phyloP scores from a whole-genome alignment of 35 echinoderm and acorn worm genomes.

The Acanthaster planci region DNA sequence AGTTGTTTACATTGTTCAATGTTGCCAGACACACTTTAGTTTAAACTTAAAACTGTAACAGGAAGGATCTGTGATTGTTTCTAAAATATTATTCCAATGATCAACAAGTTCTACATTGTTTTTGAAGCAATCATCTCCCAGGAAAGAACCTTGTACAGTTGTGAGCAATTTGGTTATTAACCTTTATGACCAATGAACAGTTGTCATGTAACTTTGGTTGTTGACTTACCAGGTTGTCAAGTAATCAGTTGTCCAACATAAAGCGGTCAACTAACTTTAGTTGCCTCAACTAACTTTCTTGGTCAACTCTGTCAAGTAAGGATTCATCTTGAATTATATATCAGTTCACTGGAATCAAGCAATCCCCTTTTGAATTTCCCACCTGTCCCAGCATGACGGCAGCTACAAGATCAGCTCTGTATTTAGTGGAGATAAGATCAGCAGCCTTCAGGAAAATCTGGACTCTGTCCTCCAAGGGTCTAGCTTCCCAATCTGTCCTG shows the following conservation, averaged over 20 bases:
- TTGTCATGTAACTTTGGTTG: too few relatives aligned
- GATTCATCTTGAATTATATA: not conserved
- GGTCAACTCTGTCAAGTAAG: not conserved
- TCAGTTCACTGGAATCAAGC: not conserved
- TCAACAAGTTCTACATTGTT: too few relatives aligned
- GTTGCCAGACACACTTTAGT: too few relatives aligned
- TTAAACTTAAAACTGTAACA: too few relatives aligned
- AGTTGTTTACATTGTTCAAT: too few relatives aligned
- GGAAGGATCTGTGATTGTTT: too few relatives aligned
- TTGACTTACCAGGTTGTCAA: too few relatives aligned
- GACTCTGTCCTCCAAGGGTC: constrained; percentile 80
- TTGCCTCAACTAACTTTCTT: not conserved
- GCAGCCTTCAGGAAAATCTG: constrained; percentile 87
- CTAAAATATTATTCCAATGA: too few relatives aligned
- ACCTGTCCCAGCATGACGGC: constrained; percentile 92
- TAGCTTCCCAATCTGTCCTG: constrained; percentile 77
- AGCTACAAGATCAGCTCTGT: constrained; percentile 76
- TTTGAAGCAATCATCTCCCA: too few relatives aligned
- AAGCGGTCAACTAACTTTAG: not conserved
- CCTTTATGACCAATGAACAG: too few relatives aligned
- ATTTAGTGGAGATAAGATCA: constrained; percentile 76
- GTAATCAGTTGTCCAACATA: not conserved
- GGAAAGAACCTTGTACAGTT: too few relatives aligned
- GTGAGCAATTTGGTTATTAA: too few relatives aligned
- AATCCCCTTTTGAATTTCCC: not conserved